These are phyloP conservation scores for Xanthia icteritia DNA, from an alignment of 2,888 invertebrate species.

Conservation along the genomic window DNA sequence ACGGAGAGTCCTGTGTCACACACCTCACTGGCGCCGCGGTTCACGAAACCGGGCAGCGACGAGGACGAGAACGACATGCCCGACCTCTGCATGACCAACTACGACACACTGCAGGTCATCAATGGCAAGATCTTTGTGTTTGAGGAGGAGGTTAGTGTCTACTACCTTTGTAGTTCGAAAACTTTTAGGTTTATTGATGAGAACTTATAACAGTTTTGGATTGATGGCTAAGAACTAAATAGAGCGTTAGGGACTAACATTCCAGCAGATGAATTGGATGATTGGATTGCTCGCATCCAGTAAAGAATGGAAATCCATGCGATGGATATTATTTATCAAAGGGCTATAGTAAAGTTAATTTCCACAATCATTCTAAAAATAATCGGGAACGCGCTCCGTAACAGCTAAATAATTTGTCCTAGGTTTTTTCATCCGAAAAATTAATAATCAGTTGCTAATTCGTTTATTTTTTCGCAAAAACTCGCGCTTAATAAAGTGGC, in stretches of 20 bases:
- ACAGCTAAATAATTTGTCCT: too few species aligned
- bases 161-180: neutral
- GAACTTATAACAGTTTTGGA: neutral
- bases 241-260: neutral
- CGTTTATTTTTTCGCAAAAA: too few species aligned
- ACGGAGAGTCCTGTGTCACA: constrained; percentile 68
- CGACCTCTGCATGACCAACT: constrained; percentile 92
- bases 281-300: neutral
- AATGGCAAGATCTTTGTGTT: constrained; percentile 85
- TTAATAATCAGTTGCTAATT: too few species aligned
- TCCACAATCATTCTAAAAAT: too few species aligned
- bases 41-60: constrained; percentile 76
- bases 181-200: neutral
- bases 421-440: too few species aligned
- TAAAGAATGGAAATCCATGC: too few species aligned
- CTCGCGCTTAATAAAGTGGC: too few species aligned
- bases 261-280: neutral
- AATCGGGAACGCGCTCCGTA: too few species aligned
- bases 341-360: too few species aligned
- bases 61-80: constrained; percentile 84
- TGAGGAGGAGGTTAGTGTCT: constrained; percentile 84
- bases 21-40: constrained; percentile 76
- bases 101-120: constrained; percentile 92
- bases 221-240: neutral
- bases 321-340: too few species aligned